Percentiles rank a stretch among this genome's conserved stretches.
Evolutionary conservation across 1,140 invertebrate genomes (phyloP).

Genomic region (Pararge aegeria): DNA sequence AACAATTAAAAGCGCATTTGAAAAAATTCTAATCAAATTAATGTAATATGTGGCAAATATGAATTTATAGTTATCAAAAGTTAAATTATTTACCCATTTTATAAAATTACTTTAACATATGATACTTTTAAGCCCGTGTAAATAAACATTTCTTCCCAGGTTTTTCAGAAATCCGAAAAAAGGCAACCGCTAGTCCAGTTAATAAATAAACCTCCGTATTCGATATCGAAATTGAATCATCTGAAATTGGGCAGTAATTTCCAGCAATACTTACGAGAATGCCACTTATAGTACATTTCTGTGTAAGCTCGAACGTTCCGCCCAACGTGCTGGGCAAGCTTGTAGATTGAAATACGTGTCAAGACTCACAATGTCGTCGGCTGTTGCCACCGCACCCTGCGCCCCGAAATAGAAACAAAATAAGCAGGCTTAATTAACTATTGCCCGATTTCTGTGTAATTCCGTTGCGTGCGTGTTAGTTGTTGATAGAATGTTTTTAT

Average conservation of each 20-base stretch:
- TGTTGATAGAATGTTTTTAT: constrained; percentile 4
- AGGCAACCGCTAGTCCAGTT: no score
- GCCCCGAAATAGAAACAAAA: constrained; percentile 30
- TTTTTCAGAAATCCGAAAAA: no score
- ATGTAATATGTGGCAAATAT: no score
- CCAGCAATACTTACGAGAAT: neutral
- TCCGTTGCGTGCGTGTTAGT: constrained; percentile 12
- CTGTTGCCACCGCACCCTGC: constrained; percentile 27
- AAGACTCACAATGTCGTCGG: constrained; percentile 33
- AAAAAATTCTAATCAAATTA: no score
- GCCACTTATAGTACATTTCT: neutral
- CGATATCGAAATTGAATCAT: neutral
- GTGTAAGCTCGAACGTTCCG: constrained; percentile 1
- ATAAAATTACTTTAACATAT: no score
- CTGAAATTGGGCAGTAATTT: neutral
- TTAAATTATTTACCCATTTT: no score
- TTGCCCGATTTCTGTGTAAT: constrained; percentile 25
- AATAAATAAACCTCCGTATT: no score
- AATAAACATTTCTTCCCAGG: no score
- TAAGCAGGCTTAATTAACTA: constrained; percentile 37
- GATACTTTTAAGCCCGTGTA: no score
- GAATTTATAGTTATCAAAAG: no score
- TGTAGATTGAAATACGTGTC: constrained; percentile 65
- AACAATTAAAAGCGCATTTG: no score
- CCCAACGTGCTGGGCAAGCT: constrained; percentile 36